Conservation (phyloP, 2,113 vertebrate species). For the Ammodytes marinus region DNA sequence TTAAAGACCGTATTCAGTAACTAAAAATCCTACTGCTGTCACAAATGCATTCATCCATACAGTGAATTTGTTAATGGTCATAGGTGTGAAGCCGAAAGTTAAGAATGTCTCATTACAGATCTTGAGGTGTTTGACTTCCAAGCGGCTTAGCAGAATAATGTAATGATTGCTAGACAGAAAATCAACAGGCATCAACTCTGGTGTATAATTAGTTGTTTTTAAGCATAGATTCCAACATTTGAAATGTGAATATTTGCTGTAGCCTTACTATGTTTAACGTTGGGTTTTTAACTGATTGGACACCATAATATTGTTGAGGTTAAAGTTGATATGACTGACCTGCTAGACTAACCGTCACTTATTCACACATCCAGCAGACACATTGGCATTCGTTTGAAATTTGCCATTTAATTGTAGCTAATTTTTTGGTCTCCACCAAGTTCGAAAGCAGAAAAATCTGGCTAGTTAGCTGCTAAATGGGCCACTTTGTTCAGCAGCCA, state of each 20-base stretch:
- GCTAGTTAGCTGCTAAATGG: neutral
- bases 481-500: neutral
- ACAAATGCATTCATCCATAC: neutral
- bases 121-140: conserved; percentile 1
- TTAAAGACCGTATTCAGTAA: neutral
- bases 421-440: conserved; percentile 2
- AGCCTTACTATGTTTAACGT: neutral
- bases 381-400: neutral
- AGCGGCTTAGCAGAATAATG: neutral
- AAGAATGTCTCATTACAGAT: neutral
- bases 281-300: neutral
- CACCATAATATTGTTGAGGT: neutral
- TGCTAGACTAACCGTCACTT: neutral
- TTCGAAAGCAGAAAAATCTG: neutral
- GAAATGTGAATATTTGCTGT: neutral
- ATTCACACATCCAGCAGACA: neutral
- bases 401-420: neutral
- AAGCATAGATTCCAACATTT: neutral
- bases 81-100: neutral
- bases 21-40: neutral
- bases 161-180: neutral
- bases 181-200: neutral
- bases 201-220: neutral
- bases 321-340: neutral
- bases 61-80: conserved; percentile 3